Conservation (phyloP, 1,140 invertebrate species). For the Bombus superbus region DNA sequence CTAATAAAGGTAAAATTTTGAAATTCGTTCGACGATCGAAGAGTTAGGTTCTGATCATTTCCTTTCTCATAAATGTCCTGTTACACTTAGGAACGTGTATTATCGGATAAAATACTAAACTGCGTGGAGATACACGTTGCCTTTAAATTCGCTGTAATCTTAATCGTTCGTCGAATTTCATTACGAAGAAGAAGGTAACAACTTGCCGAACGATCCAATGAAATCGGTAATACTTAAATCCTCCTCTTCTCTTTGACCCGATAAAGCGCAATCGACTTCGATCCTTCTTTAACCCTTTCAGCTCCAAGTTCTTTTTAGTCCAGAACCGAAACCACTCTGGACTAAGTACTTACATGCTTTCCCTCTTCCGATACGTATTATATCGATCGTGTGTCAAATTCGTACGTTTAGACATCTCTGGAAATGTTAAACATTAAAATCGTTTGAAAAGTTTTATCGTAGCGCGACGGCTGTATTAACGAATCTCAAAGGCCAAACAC, state of each 20-base stretch:
- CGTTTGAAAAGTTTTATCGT: neutral
- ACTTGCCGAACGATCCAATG: neutral
- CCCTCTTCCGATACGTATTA: neutral
- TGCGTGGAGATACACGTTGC: neutral
- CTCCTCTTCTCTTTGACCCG: neutral
- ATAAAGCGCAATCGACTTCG: neutral
- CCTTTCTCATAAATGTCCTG: too few species aligned
- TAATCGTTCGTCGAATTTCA: neutral
- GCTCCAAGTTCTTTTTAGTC: neutral
- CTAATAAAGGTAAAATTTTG: neutral
- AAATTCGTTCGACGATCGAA: neutral
- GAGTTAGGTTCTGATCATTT: too few species aligned
- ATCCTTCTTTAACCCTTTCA: neutral
- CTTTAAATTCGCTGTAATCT: neutral
- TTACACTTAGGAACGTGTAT: too few species aligned
- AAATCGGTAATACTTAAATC: neutral
- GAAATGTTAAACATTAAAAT: neutral
- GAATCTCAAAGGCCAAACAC: neutral
- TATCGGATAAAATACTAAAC: too few species aligned
- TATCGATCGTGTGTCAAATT: neutral
- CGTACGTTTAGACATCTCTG: neutral
- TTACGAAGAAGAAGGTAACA: neutral
- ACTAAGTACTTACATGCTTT: neutral
- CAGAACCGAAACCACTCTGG: neutral
- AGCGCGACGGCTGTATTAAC: too few species aligned